Evolutionary conservation across 2,888 invertebrate genomes (phyloP).

Genomic region (Subacronicta megacephala): DNA sequence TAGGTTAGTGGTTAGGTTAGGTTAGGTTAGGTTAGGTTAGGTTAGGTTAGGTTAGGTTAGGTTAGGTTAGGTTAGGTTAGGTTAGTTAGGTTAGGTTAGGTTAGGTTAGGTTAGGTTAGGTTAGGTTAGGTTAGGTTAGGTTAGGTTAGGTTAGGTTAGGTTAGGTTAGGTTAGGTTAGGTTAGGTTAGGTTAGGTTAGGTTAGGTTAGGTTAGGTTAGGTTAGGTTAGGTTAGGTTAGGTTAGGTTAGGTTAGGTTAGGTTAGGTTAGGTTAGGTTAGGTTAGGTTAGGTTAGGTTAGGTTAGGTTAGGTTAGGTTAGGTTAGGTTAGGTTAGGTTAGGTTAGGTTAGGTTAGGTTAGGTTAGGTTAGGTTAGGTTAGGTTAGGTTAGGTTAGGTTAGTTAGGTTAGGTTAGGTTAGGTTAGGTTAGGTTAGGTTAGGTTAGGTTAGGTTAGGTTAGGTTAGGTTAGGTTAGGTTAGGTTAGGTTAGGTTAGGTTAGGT

Average conservation of each 20-base stretch:
- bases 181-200: conserved; percentile 20
- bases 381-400: conserved; percentile 15
- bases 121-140: conserved; percentile 16
- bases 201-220: conserved; percentile 1
- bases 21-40: conserved; percentile 10
- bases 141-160: conserved; percentile 10
- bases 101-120: conserved; percentile 35
- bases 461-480: conserved; percentile 10
- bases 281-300: too few relatives aligned
- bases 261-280: conserved; percentile 1
- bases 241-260: not conserved
- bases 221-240: conserved; percentile 1
- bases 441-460: conserved; percentile 11
- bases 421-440: conserved; percentile 10
- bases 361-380: too few relatives aligned
- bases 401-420: not conserved
- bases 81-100: conserved; percentile 18
- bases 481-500: conserved; percentile 17
- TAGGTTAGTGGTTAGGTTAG: conserved; percentile 13
- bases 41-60: conserved; percentile 19
- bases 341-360: conserved; percentile 11
- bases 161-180: conserved; percentile 16
- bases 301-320: conserved; percentile 1
- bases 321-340: conserved; percentile 5
- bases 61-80: conserved; percentile 18